phyloP scores from a whole-genome alignment of 2,888 invertebrate species.

The Melieria omissa region DNA sequence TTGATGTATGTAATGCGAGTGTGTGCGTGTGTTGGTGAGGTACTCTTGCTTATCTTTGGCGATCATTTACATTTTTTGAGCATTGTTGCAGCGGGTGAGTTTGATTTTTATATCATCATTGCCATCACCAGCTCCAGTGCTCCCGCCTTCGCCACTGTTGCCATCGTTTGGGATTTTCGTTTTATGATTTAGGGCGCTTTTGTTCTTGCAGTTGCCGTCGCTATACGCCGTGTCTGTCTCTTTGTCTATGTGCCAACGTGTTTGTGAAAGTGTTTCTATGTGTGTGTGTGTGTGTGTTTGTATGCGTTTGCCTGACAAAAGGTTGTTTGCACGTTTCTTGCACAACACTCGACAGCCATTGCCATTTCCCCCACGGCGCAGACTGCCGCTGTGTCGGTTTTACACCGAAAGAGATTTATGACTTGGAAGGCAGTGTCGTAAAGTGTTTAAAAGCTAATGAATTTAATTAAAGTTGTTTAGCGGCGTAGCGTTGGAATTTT shows the following conservation, averaged over 20 bases:
- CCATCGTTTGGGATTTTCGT: constrained; percentile 13
- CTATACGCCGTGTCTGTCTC: background rate
- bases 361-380: background rate
- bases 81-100: constrained; percentile 5
- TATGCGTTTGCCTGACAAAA: background rate
- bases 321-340: constrained; percentile 4
- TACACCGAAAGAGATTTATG: constrained; percentile 23
- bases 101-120: background rate
- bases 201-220: too few species aligned
- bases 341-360: background rate
- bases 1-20: background rate
- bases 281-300: background rate
- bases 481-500: constrained; percentile 20
- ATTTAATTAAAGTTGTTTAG: constrained; percentile 49
- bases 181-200: constrained; percentile 24
- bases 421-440: constrained; percentile 29
- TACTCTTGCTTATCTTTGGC: constrained; percentile 10
- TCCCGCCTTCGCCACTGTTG: background rate
- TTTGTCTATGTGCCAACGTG: background rate
- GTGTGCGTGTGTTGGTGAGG: background rate
- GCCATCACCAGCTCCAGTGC: background rate
- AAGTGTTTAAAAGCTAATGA: constrained; percentile 47
- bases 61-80: constrained; percentile 31
- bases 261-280: background rate
- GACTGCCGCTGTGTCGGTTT: background rate